Percentiles rank a stretch among this genome's conserved stretches.
Conservation (phyloP, 2,797 vertebrate genomes). For the Labroides dimidiatus region DNA sequence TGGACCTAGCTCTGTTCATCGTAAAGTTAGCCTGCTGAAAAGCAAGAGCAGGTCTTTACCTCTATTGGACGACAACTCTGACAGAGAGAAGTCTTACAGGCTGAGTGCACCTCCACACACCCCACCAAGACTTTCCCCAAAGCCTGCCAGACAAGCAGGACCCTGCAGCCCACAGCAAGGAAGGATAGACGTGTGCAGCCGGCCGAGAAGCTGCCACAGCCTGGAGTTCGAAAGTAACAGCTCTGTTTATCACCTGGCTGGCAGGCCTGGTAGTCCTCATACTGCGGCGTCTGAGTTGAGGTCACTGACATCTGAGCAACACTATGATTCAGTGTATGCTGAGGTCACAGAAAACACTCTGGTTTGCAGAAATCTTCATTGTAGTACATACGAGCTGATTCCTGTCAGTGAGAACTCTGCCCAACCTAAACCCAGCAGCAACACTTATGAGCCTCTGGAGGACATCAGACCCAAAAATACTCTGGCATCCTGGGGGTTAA, state of each 20-base stretch:
- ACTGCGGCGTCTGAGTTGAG: conserved; percentile 1
- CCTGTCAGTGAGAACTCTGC: conserved; percentile 23
- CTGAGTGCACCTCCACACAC: conserved; percentile 46
- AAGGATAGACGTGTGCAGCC: conserved; percentile 15
- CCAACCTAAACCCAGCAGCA: conserved; percentile 34
- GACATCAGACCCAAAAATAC: conserved; percentile 71
- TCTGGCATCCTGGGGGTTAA: conserved; percentile 60
- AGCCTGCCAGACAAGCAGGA: conserved; percentile 40
- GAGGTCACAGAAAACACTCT: conserved; percentile 58
- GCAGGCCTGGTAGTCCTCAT: conserved; percentile 37
- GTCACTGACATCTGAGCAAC: conserved; percentile 9
- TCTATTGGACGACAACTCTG: conserved; percentile 52
- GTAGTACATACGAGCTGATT: conserved; percentile 75
- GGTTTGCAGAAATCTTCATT: conserved; percentile 2
- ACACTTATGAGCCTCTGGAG: conserved; percentile 74
- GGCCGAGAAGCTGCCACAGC: conserved; percentile 54
- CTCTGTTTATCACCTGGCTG: conserved; percentile 75
- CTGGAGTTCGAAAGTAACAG: conserved; percentile 53
- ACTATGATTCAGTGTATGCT: conserved; percentile 58
- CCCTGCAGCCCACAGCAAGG: conserved; percentile 2
- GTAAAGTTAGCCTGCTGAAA: conserved; percentile 73
- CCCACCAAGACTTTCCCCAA: conserved; percentile 72
- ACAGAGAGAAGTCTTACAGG: conserved; percentile 47
- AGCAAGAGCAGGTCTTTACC: conserved; percentile 74
- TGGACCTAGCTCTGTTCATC: conserved; percentile 65